Conservation (phyloP, 2,888 invertebrate species). For the Baccha elongata region DNA sequence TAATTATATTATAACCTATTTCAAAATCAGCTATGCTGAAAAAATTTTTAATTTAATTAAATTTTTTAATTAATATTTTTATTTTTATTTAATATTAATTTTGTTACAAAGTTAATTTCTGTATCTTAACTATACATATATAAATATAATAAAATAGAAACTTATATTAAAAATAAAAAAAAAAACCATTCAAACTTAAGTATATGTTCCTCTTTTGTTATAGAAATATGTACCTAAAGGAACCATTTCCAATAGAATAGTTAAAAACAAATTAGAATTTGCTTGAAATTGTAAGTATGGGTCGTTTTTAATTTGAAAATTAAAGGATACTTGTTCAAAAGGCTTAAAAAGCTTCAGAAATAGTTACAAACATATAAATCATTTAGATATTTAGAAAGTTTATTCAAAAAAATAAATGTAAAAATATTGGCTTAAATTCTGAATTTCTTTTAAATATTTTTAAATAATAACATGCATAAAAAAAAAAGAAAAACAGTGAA, state of each 20-base stretch:
- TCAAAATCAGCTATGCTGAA: constrained; percentile 31
- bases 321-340: constrained; percentile 43
- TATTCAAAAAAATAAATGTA: neutral
- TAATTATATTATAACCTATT: constrained; percentile 19
- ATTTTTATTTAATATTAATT: constrained; percentile 10
- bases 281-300: neutral
- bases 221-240: constrained; percentile 51
- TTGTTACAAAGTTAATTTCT: constrained; percentile 39
- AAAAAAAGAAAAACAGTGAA: neutral
- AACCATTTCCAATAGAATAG: constrained; percentile 33
- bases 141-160: neutral
- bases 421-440: neutral
- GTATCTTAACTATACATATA: constrained; percentile 23
- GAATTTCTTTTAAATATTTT: neutral
- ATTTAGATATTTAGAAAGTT: constrained; percentile 13
- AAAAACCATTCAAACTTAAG: constrained; percentile 30
- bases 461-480: neutral
- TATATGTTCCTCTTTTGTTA: constrained; percentile 48
- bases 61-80: neutral
- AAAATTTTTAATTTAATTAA: neutral
- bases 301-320: constrained; percentile 5
- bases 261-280: constrained; percentile 11
- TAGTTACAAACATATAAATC: neutral
- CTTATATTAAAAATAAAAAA: constrained; percentile 7
- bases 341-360: constrained; percentile 15